phyloP scores from a whole-genome alignment of 2,888 invertebrate species.

The Diaphora mendica region DNA sequence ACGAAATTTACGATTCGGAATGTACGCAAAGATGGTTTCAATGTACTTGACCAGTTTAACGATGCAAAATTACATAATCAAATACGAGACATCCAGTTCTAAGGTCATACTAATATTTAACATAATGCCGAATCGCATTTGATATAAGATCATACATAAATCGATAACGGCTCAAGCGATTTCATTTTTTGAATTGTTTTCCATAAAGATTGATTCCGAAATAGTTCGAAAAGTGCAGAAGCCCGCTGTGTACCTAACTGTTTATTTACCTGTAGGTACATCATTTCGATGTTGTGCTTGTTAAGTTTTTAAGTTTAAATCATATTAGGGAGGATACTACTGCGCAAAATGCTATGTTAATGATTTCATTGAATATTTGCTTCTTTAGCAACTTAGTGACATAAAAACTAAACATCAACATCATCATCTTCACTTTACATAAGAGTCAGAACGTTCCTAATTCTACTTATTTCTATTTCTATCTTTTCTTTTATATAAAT shows the following conservation, averaged over 20 bases:
- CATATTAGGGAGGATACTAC: too few species aligned
- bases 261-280: too few species aligned
- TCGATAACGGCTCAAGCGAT: neutral
- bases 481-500: too few species aligned
- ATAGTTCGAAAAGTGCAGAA: neutral
- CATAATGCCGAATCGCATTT: neutral
- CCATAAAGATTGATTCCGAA: neutral
- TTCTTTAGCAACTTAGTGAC: too few species aligned
- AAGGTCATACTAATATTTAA: neutral
- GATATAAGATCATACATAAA: neutral
- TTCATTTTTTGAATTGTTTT: neutral
- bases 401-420: too few species aligned
- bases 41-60: constrained; percentile 41
- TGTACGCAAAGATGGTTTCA: constrained; percentile 17
- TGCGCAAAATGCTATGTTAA: too few species aligned
- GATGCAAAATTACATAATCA: constrained; percentile 46
- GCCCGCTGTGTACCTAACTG: neutral
- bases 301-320: too few species aligned
- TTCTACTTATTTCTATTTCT: too few species aligned
- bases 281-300: neutral
- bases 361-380: too few species aligned
- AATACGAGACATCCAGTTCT: constrained; percentile 33
- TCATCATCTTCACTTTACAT: too few species aligned
- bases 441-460: too few species aligned
- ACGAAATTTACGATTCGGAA: constrained; percentile 28